Conservation (phyloP, 1,140 invertebrate genomes). For the Zaprionus kolodkinae region DNA sequence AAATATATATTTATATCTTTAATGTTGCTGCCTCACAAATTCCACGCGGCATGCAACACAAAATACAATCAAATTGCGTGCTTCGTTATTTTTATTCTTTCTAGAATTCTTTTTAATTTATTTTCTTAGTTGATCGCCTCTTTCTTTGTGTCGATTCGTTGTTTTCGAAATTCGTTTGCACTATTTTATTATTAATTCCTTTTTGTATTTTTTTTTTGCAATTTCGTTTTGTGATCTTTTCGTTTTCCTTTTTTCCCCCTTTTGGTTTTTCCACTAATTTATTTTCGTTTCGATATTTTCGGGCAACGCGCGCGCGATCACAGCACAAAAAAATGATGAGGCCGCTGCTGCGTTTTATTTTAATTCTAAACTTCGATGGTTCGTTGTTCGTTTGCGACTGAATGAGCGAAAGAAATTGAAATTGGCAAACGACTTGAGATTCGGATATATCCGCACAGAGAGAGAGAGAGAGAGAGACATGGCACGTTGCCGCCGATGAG, state of each 20-base stretch:
- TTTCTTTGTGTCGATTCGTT: constrained; percentile 47
- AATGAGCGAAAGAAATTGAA: constrained; percentile 80
- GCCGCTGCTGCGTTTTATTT: constrained; percentile 45
- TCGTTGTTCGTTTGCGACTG: constrained; percentile 84
- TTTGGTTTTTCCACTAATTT: constrained; percentile 43
- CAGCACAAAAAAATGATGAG: constrained; percentile 28
- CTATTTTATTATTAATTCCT: constrained; percentile 12
- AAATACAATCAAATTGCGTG: constrained; percentile 53
- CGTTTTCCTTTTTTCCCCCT: constrained; percentile 13
- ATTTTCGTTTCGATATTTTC: constrained; percentile 59
- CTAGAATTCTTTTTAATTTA: constrained; percentile 23
- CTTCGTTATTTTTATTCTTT: constrained; percentile 46
- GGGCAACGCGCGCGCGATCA: constrained; percentile 64
- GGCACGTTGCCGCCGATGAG: neutral
- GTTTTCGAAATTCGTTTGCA: constrained; percentile 63
- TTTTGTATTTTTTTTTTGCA: constrained; percentile 22
- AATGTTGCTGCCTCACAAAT: constrained; percentile 30
- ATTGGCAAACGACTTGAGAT: constrained; percentile 62
- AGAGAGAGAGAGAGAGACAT: neutral
- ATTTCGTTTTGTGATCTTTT: constrained; percentile 49
- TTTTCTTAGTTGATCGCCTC: constrained; percentile 19
- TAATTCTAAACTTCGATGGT: constrained; percentile 82
- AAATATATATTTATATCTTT: constrained; percentile 47
- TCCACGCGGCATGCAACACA: constrained; percentile 68
- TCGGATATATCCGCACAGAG: constrained; percentile 36